Conservation (phyloP, 1,140 invertebrate genomes). For the Zophobas morio region DNA sequence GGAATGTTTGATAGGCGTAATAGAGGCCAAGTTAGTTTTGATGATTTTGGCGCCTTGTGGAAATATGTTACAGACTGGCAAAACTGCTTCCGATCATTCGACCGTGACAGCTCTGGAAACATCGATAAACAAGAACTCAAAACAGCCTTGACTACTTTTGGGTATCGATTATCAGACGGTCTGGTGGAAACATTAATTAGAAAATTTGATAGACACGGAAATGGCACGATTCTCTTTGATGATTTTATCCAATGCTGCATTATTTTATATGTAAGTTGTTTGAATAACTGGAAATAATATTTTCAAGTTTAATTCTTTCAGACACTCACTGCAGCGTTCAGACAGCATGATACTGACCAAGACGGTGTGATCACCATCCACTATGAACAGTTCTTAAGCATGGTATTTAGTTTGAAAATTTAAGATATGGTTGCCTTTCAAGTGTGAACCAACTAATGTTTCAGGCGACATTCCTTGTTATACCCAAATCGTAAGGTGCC, state of each 20-base stretch:
- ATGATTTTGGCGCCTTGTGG: constrained; percentile 96
- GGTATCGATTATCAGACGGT: constrained; percentile 90
- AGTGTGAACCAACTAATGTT: constrained; percentile 20
- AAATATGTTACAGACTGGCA: constrained; percentile 99
- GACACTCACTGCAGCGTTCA: constrained; percentile 92
- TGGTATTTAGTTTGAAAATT: constrained; percentile 95
- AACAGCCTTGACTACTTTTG: constrained; percentile 92
- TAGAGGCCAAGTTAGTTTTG: constrained; percentile 92
- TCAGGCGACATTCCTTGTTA: constrained; percentile 44
- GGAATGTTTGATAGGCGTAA: constrained; percentile 98
- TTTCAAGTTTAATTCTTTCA: constrained; percentile 71
- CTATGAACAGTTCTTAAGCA: constrained; percentile 96
- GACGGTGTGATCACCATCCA: constrained; percentile 97
- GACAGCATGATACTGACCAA: constrained; percentile 91
- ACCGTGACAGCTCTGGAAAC: constrained; percentile 95
- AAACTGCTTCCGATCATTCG: constrained; percentile 94
- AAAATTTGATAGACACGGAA: constrained; percentile 95
- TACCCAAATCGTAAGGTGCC: constrained; percentile 37
- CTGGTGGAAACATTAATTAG: constrained; percentile 87
- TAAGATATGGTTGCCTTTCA: constrained; percentile 68
- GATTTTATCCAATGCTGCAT: constrained; percentile 99
- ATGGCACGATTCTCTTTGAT: constrained; percentile 95
- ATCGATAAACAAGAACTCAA: constrained; percentile 94
- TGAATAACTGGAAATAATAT: too few species aligned
- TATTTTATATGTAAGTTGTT: constrained; percentile 88